Percentiles rank a stretch among this genome's conserved stretches.
phyloP scores from a whole-genome alignment of 2,888 invertebrate genomes.

The Stratiomys singularior region DNA sequence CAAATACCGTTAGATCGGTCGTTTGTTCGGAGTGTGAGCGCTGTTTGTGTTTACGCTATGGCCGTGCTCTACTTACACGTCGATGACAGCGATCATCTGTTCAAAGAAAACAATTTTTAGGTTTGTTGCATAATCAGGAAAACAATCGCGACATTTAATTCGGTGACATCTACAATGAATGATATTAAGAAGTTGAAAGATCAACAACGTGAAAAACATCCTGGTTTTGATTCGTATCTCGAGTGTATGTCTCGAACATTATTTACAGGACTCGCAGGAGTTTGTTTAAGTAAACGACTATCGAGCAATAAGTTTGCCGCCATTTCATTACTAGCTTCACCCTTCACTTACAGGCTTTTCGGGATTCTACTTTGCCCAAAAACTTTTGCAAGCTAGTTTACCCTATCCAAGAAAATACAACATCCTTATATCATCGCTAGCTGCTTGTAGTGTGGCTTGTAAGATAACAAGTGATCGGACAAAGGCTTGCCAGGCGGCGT shows the following conservation, averaged over 20 bases:
- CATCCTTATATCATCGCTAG: constrained; percentile 62
- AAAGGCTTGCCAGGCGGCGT: constrained; percentile 65
- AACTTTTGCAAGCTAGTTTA: constrained; percentile 60
- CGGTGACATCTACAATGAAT: constrained; percentile 59
- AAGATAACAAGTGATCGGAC: constrained; percentile 63
- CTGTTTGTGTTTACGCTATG: too few species aligned
- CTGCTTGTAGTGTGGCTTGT: constrained; percentile 62
- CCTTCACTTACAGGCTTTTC: constrained; percentile 62
- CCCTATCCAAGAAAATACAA: constrained; percentile 62
- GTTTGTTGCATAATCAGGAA: constrained; percentile 29
- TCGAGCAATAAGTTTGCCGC: background rate
- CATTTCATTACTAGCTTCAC: too few species aligned
- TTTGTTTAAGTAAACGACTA: constrained; percentile 65
- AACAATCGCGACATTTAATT: background rate
- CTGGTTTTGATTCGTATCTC: constrained; percentile 65
- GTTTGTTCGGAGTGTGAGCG: too few species aligned
- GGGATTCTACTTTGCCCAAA: constrained; percentile 64
- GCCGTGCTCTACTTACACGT: background rate
- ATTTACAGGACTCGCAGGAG: constrained; percentile 65
- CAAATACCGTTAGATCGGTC: too few species aligned
- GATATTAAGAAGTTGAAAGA: constrained; percentile 65
- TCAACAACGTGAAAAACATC: constrained; percentile 65
- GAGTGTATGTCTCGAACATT: constrained; percentile 67
- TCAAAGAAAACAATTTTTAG: background rate
- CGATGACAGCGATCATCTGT: background rate